Evolutionary conservation across 2,113 vertebrate species (phyloP), one percentile per base, ranked within the genome.

Genomic region (Marmota flaviventris): DNA sequence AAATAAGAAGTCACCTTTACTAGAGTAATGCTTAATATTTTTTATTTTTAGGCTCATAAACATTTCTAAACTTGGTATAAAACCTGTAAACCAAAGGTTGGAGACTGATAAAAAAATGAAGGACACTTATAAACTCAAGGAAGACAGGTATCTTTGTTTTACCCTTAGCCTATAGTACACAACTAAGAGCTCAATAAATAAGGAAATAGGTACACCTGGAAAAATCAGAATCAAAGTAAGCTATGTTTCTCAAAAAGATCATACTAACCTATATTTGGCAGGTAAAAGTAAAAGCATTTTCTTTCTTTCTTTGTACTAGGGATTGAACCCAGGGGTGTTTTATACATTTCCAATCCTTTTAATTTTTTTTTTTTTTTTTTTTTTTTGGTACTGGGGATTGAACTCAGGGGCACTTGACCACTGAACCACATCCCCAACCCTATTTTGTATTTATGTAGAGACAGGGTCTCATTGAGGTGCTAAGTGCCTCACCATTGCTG

Each of bases 31-130:
- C 8, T 83, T 89, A 87, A 61, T 90, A 67, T 65, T 95, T 95
- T 93, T 86, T 92, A 95, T 51, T 92, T 96, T 95, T 94, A 95
- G 69, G 25, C 10, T 94, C n/a, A 91, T 24, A 75, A 86, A 82
- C 13, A 94, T 96, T 94, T 91, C 32, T 87, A 96, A 91, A 93
- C 22, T 85, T 91, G 42, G 65, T 61, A 14, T 83, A 22, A 94
- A 82, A 92, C 29, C 4, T 14, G 16, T 18, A 39, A 42, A 88
- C 37, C 45, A 85, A 87, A 97, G 45, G 12, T 3, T 87, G 34
- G 72, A 94, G 53, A 88, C 34, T 39, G 27, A 88, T 7, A 18
- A 73, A 89, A 45, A 95, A 89, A 92, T 63, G 42, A 95, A 97
- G 51, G 39, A 83, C 70, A 79, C 25, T 87, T 81, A 97, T 4